Evolutionary conservation across 2,113 vertebrate species (phyloP).

Genomic region (Pseudolaguvia tuberculata): DNA sequence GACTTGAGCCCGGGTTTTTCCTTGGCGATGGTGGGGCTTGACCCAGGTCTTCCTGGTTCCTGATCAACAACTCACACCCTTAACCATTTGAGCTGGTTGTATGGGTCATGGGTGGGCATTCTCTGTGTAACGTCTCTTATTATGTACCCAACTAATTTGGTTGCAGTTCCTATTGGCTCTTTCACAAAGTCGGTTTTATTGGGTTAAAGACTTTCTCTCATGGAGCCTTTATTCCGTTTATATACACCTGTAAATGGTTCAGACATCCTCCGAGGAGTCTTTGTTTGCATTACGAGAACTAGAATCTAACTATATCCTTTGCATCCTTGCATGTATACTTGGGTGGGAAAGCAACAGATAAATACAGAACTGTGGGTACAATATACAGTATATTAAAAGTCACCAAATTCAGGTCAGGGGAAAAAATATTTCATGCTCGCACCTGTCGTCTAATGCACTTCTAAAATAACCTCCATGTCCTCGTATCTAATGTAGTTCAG

Average conservation of each 20-base stretch:
- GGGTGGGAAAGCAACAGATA: constrained; percentile 16
- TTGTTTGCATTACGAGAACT: constrained; percentile 20
- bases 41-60: too few relatives aligned
- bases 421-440: neutral
- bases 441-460: constrained; percentile 28
- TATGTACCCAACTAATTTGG: too few relatives aligned
- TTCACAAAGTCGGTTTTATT: too few relatives aligned
- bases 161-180: too few relatives aligned
- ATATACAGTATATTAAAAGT: neutral
- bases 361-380: constrained; percentile 14
- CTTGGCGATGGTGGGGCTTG: too few relatives aligned
- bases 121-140: too few relatives aligned
- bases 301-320: constrained; percentile 36
- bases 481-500: constrained; percentile 31
- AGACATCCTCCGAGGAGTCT: constrained; percentile 21
- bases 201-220: neutral
- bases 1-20: too few relatives aligned
- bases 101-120: too few relatives aligned
- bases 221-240: neutral
- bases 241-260: constrained; percentile 24
- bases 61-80: too few relatives aligned
- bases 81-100: too few relatives aligned
- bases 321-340: constrained; percentile 9
- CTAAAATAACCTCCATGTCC: constrained; percentile 20
- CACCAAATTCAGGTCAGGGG: constrained; percentile 6